These are phyloP conservation scores for Parauchenoglanis punctatus DNA, from an alignment of 2,797 vertebrate genomes.

Conservation along the genomic window DNA sequence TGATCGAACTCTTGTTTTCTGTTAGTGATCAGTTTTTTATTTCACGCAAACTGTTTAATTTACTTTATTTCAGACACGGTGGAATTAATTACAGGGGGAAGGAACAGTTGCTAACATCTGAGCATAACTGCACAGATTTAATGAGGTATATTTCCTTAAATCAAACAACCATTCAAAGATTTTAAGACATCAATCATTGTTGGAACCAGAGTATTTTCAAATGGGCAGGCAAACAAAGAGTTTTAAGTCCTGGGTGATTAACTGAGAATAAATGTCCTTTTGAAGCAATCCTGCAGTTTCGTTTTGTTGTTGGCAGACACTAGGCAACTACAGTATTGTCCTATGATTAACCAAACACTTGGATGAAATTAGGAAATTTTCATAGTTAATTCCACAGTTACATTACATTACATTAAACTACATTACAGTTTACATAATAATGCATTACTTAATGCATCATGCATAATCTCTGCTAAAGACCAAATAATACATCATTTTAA, in stretches of 20 bases:
- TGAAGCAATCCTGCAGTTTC: not conserved
- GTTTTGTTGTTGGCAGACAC: not conserved
- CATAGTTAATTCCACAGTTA: not conserved
- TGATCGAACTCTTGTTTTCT: not conserved
- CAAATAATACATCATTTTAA: not conserved
- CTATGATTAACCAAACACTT: not conserved
- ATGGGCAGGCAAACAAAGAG: not conserved
- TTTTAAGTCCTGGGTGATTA: not conserved
- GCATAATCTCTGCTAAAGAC: not conserved
- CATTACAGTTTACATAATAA: not conserved
- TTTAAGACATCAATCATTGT: not conserved
- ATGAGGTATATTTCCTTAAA: conserved; percentile 1
- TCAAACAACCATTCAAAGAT: not conserved
- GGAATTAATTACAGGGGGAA: conserved; percentile 28
- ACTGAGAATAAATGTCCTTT: not conserved
- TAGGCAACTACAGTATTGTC: not conserved
- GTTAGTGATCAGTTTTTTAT: not conserved
- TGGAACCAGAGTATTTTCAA: not conserved
- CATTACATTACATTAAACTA: no score
- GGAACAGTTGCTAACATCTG: conserved; percentile 21
- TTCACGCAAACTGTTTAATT: conserved; percentile 2
- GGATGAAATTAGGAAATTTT: not conserved
- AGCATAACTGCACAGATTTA: conserved; percentile 23
- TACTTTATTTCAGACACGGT: not conserved
- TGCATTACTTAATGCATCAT: not conserved